phyloP scores from a whole-genome alignment of 2,113 vertebrate genomes.

The Sinocyclocheilus rhinocerous region DNA sequence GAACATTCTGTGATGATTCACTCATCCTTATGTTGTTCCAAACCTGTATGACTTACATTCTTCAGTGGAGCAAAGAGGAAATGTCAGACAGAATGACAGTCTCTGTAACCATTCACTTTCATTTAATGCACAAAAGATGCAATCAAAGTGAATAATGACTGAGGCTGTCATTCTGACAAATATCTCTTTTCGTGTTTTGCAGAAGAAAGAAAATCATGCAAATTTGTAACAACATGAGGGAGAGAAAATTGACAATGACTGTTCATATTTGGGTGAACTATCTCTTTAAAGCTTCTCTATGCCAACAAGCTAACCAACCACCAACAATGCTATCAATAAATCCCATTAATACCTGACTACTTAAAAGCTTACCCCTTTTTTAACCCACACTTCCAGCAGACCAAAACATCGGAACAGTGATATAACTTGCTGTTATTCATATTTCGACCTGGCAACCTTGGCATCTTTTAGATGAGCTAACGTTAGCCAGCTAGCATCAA shows the following conservation, averaged over 20 bases:
- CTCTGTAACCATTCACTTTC: background rate
- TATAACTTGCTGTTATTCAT: background rate
- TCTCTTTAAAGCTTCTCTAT: slow-evolving; percentile 1
- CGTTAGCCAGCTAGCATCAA: slow-evolving; percentile 14
- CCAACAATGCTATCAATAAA: background rate
- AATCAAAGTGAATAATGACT: background rate
- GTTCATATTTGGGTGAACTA: background rate
- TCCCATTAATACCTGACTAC: background rate
- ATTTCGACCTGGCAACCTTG: slow-evolving; percentile 23
- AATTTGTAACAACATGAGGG: background rate
- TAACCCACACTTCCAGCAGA: background rate
- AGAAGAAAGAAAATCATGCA: too few species aligned
- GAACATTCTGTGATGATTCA: background rate
- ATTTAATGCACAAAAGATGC: background rate
- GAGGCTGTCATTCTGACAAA: background rate
- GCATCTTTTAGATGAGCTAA: slow-evolving; percentile 8
- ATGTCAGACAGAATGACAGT: background rate
- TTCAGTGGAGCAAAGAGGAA: background rate
- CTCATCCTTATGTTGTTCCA: background rate
- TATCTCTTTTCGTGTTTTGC: background rate
- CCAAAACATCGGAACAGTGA: background rate
- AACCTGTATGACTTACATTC: background rate
- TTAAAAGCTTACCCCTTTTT: background rate
- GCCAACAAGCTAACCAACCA: background rate
- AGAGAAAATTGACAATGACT: background rate